Evolutionary conservation across 2,888 invertebrate species (phyloP), one percentile per base, ranked within the genome.

Genomic region (Antitype chi): DNA sequence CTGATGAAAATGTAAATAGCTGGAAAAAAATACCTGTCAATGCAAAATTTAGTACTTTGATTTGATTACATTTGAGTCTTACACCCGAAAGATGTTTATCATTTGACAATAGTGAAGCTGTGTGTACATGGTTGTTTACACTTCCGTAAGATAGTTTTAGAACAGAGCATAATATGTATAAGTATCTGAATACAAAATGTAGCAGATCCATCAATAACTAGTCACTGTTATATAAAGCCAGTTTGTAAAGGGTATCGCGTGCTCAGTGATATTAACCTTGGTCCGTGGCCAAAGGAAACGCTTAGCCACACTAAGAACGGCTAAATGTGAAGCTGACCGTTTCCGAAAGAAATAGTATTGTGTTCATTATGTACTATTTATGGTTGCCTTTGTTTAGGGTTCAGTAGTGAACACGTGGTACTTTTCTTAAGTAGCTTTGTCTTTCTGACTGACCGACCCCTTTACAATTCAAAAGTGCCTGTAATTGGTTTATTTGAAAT

Each of bases 221-320:
- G 28, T 62, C 20, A 43, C 43, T 59, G 38, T 59, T 78, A 17
- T 57, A 11, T 47, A 13, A 80, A 67, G n/a, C 32, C 38, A 15
- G 47, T 32, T 49, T 64, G 55, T 47, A 70, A 71, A 49, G 77
- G 66, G 63, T 75, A 76, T 87, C 43, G 87, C 88, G 88, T 88
- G 87, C 25, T 43, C 57, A 25, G 28, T 43, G 32, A 59, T 74
- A 81, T 84, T 87, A 84, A 81, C 85, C 87, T 81, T 76, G 68
- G 63, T 70, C 63, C 49, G 62, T 75, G 32, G 66, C 70, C 64
- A 76, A 78, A 86, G 72, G 80, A 84, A 86, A 84, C 74, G 62
- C 59, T 81, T 79, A 72, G 70, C 59, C 69, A 69, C 78, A 76
- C 81, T 55, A 85, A 78, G 66, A 73, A 57, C 28, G 68, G 32